Evolutionary conservation across 2,113 vertebrate genomes (phyloP).

Genomic region (Plectropomus leopardus): DNA sequence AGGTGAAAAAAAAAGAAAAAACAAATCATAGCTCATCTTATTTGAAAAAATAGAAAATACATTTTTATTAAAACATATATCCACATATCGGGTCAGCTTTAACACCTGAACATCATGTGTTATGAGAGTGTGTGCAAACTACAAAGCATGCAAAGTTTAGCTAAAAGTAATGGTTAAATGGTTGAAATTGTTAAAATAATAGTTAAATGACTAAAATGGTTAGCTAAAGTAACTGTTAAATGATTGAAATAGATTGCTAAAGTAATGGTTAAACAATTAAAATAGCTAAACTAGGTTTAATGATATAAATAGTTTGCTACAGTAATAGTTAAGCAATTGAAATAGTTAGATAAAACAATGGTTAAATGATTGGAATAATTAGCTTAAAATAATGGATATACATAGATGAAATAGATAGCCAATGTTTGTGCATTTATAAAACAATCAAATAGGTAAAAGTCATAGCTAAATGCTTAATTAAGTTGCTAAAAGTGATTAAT

Average conservation of each 20-base stretch:
- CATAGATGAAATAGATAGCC: too few species aligned
- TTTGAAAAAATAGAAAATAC: not conserved
- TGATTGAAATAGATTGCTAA: not conserved
- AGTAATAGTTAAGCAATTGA: not conserved
- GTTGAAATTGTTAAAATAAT: not conserved
- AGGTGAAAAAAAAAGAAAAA: too few species aligned
- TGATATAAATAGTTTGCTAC: too few species aligned
- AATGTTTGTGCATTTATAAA: too few species aligned
- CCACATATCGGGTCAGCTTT: not conserved
- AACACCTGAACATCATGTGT: too few species aligned
- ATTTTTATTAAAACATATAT: constrained; percentile 7
- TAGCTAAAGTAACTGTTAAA: not conserved
- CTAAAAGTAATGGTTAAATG: not conserved
- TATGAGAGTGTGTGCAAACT: too few species aligned
- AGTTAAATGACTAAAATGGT: not conserved
- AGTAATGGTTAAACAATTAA: too few species aligned
- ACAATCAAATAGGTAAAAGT: too few species aligned
- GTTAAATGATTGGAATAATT: not conserved
- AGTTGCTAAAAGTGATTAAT: too few species aligned
- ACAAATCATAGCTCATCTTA: not conserved
- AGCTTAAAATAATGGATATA: too few species aligned
- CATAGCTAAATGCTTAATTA: too few species aligned
- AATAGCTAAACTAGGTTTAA: too few species aligned
- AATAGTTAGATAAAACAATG: not conserved
- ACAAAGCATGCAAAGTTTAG: not conserved